Evolutionary conservation across 2,888 invertebrate species (phyloP).

Genomic region (Gisinianus flammeolus): DNA sequence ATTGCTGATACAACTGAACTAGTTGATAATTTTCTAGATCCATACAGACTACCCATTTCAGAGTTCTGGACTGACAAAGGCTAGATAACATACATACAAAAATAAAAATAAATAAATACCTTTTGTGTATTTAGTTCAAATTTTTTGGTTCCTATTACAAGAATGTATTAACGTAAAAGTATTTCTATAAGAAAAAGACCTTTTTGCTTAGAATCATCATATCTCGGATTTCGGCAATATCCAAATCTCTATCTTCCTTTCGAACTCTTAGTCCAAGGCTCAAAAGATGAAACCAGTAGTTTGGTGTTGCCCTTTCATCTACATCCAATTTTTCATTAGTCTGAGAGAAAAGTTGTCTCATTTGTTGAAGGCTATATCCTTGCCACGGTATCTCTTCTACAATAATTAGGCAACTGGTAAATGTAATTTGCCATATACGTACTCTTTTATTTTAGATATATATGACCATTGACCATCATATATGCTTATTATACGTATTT

Average conservation of each 20-base stretch:
- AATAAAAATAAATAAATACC: not conserved
- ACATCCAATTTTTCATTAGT: constrained; percentile 45
- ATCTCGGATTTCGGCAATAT: constrained; percentile 52
- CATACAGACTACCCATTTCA: not conserved
- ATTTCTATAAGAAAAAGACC: not conserved
- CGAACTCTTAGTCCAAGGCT: constrained; percentile 50
- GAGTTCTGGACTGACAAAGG: constrained; percentile 15
- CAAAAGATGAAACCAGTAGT: constrained; percentile 49
- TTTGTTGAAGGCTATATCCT: constrained; percentile 41
- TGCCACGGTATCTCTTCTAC: constrained; percentile 56
- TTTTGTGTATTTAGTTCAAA: not conserved
- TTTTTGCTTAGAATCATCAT: constrained; percentile 49
- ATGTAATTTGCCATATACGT: not conserved
- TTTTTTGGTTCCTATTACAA: not conserved
- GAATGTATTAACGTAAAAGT: not conserved
- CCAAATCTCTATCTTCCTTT: constrained; percentile 50
- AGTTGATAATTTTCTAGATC: not conserved
- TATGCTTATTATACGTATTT: not conserved
- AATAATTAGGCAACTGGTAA: too few species aligned
- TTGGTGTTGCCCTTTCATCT: constrained; percentile 43
- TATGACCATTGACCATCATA: not conserved
- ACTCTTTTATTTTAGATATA: not conserved
- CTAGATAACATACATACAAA: constrained; percentile 3
- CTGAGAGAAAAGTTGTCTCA: constrained; percentile 43
- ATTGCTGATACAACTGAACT: not conserved